Percentiles rank a stretch among this genome's conserved stretches.
These are phyloP conservation scores for Ctenodactylus gundi DNA, from an alignment of 2,113 vertebrate species.

Conservation along the genomic window DNA sequence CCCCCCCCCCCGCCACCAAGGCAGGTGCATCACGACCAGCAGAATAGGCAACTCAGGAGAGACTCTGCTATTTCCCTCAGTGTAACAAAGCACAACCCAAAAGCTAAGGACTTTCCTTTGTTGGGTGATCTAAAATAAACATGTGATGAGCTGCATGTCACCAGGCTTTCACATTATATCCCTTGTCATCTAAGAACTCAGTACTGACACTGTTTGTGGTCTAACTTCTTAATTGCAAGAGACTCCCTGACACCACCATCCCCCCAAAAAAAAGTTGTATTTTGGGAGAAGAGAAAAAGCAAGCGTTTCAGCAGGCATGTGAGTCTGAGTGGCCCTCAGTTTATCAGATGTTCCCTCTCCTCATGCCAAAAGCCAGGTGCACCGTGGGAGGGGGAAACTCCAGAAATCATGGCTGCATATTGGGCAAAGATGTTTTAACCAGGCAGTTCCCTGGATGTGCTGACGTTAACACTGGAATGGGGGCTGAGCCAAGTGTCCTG, in stretches of 20 bases:
- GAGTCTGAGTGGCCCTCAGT: slow-evolving; percentile 41
- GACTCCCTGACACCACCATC: slow-evolving; percentile 78
- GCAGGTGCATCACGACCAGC: not conserved
- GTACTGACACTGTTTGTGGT: slow-evolving; percentile 67
- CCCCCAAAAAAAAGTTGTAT: too few relatives aligned
- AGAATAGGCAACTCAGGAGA: not conserved
- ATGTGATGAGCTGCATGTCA: slow-evolving; percentile 77
- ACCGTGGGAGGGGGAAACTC: not conserved
- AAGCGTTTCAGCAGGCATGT: slow-evolving; percentile 2
- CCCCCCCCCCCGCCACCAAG: too few relatives aligned
- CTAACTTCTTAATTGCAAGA: slow-evolving; percentile 80
- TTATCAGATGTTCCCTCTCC: slow-evolving; percentile 31
- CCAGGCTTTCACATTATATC: slow-evolving; percentile 76
- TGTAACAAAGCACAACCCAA: slow-evolving; percentile 37
- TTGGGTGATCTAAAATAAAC: slow-evolving; percentile 80
- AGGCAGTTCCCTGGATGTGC: not conserved
- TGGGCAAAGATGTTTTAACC: not conserved
- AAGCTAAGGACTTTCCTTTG: slow-evolving; percentile 72
- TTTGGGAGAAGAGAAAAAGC: slow-evolving; percentile 50
- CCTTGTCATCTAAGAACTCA: slow-evolving; percentile 74
- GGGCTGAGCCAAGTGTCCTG: not conserved
- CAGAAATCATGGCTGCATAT: not conserved
- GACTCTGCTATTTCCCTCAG: not conserved
- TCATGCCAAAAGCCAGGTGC: not conserved
- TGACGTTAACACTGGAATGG: too few relatives aligned